phyloP scores from a whole-genome alignment of 1,140 invertebrate genomes.

The Hylaeus anthracinus region DNA sequence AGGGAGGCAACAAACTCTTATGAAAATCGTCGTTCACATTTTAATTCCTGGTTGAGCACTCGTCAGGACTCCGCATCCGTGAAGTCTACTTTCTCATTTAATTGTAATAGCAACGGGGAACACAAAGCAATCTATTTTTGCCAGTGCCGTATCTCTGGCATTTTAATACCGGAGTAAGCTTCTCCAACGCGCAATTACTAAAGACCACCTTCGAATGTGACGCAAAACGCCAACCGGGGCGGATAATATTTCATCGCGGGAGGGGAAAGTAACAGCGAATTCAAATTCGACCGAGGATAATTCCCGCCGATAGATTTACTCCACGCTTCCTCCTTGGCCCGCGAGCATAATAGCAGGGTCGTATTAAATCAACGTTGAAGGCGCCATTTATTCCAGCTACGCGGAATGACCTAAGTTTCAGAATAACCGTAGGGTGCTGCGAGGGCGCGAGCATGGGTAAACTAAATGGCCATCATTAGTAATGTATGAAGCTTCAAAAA shows the following conservation, averaged over 20 bases:
- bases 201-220: not conserved
- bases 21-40: too few species aligned
- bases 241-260: not conserved
- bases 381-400: slow-evolving; percentile 16
- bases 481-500: not conserved
- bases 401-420: slow-evolving; percentile 16
- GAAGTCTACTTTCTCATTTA: not conserved
- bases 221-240: not conserved
- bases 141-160: not conserved
- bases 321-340: slow-evolving; percentile 7
- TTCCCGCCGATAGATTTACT: slow-evolving; percentile 42
- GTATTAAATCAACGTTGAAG: slow-evolving; percentile 36
- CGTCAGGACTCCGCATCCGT: too few species aligned
- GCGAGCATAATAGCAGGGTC: slow-evolving; percentile 12
- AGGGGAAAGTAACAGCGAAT: slow-evolving; percentile 14
- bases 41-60: too few species aligned
- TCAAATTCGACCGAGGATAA: slow-evolving; percentile 10
- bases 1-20: too few species aligned
- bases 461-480: slow-evolving; percentile 19
- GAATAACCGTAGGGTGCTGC: not conserved
- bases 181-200: not conserved
- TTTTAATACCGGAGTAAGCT: not conserved
- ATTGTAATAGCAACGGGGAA: not conserved
- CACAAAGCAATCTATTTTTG: not conserved
- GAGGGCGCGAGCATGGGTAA: not conserved